Base-by-base conservation (phyloP, 2,113 vertebrate species). In the Sylvia atricapilla region DNA sequence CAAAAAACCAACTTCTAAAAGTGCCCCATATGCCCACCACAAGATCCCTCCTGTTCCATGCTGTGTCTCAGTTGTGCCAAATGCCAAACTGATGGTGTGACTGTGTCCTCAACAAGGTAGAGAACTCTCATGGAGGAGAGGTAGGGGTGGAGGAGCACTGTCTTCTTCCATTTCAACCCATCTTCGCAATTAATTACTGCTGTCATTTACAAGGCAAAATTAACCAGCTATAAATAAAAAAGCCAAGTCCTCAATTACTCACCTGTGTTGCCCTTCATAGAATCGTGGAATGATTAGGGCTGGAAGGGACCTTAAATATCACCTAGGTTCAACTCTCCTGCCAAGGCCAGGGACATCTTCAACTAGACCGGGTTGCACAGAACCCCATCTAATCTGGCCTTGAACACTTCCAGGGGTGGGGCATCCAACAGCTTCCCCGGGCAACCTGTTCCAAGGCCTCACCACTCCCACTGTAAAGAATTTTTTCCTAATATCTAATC, bases 21-120 rank as follows among this genome's bases (percentile, higher is more conserved):
- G 35, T 2, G 4, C 15, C 37, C 16, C 3, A 11, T 47, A 4
- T 73, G 28, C 15, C 25, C 3, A 0, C 47, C 16, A 17, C 6
- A 28, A 17, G 5, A 39, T 67, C n/a, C 23, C 13, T 53, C n/a
- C 55, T 30, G 10, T 43, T n/a, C 60, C 3, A 0, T 50, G 37
- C 13, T 25, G 14, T 50, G 50, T 64, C 46, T 74, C 56, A 7
- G 21, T 7, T 74, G n/a, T 47, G 46, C 25, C 49, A 53, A 73
- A 62, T 3, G 24, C n/a, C 25, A 18, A 67, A 35, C 3, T 14
- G 39, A 20, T 4, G 6, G 28, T 33, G 25, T 15, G 33, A 43
- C 43, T 75, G 56, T 13, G 6, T 21, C 43, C 43, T 62, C 3
- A 1, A 7, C 8, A 17, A 64, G 14, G 33, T 18, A 53, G 35